Conservation (phyloP, 2,113 vertebrate species). For the Mus pahari region DNA sequence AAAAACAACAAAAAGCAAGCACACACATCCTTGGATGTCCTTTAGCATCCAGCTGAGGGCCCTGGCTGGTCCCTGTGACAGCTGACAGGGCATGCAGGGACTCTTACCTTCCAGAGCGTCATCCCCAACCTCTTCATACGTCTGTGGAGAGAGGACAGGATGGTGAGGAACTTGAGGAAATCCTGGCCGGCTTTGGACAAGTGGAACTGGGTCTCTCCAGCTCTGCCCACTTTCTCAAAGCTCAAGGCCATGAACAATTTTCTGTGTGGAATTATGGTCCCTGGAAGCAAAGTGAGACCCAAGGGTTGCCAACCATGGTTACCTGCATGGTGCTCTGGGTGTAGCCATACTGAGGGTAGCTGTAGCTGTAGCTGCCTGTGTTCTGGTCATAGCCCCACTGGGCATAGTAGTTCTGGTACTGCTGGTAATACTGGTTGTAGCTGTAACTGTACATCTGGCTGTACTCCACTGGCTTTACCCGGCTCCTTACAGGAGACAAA, state of each 20-base stretch:
- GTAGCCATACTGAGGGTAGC: constrained; percentile 93
- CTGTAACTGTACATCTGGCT: constrained; percentile 89
- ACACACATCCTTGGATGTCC: no score
- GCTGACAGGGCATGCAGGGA: neutral
- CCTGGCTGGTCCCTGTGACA: neutral
- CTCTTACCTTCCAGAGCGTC: constrained; percentile 92
- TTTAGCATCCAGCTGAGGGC: neutral
- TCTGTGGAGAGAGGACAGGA: constrained; percentile 85
- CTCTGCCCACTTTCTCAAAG: neutral
- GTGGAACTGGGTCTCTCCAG: neutral
- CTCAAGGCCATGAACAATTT: neutral
- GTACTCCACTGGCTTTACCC: constrained; percentile 87
- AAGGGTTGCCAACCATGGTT: neutral
- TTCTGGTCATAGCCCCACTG: constrained; percentile 95
- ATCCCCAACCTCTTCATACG: constrained; percentile 90
- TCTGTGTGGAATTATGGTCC: neutral
- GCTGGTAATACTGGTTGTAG: constrained; percentile 93
- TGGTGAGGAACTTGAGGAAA: neutral
- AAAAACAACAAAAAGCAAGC: neutral
- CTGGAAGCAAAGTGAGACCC: neutral
- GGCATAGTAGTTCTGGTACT: constrained; percentile 92
- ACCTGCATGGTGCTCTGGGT: constrained; percentile 92
- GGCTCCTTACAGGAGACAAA: constrained; percentile 83
- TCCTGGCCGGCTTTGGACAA: neutral
- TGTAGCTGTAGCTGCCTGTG: constrained; percentile 91